A percentile compares a stretch with the other conserved stretches of the same genome.
Evolutionary conservation across 1,140 invertebrate species (phyloP).

Genomic region (Drosophila triauraria): DNA sequence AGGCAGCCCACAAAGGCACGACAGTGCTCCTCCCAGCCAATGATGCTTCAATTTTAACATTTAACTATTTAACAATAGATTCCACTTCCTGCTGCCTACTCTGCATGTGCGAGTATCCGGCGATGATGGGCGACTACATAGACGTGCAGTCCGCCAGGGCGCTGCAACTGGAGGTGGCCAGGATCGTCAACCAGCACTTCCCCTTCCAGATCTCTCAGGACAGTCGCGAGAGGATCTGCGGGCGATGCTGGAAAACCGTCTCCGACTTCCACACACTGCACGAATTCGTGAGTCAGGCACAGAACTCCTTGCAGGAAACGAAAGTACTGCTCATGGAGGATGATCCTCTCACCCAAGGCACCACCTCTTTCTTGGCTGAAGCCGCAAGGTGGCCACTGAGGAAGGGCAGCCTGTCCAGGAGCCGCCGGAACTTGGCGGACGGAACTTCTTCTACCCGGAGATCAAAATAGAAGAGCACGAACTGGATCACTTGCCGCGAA

Average conservation of each 20-base stretch:
- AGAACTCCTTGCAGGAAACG: slow-evolving; percentile 61
- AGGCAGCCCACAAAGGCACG: not conserved
- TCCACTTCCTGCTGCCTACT: slow-evolving; percentile 49
- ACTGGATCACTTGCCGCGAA: slow-evolving; percentile 75
- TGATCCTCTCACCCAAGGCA: slow-evolving; percentile 61
- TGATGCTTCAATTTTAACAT: slow-evolving; percentile 13
- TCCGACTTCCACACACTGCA: slow-evolving; percentile 70
- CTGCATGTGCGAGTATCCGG: slow-evolving; percentile 64
- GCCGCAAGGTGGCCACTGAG: slow-evolving; percentile 14
- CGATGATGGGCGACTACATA: slow-evolving; percentile 37
- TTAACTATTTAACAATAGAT: slow-evolving; percentile 9
- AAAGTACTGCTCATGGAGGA: slow-evolving; percentile 63
- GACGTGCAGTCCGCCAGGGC: slow-evolving; percentile 50
- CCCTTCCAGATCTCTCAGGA: slow-evolving; percentile 42
- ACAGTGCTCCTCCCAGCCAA: not conserved
- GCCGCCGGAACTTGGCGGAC: slow-evolving; percentile 18
- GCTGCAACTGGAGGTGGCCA: slow-evolving; percentile 46
- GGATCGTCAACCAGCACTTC: slow-evolving; percentile 64
- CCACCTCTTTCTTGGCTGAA: slow-evolving; percentile 23
- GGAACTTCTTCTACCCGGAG: slow-evolving; percentile 72
- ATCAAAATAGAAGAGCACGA: slow-evolving; percentile 79
- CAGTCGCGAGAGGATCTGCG: slow-evolving; percentile 56
- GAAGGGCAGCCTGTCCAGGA: slow-evolving; percentile 8
- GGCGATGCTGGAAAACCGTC: slow-evolving; percentile 69
- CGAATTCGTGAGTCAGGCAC: slow-evolving; percentile 69